Evolutionary conservation across 2,888 invertebrate genomes (phyloP).

Genomic region (Ochropacha duplaris): DNA sequence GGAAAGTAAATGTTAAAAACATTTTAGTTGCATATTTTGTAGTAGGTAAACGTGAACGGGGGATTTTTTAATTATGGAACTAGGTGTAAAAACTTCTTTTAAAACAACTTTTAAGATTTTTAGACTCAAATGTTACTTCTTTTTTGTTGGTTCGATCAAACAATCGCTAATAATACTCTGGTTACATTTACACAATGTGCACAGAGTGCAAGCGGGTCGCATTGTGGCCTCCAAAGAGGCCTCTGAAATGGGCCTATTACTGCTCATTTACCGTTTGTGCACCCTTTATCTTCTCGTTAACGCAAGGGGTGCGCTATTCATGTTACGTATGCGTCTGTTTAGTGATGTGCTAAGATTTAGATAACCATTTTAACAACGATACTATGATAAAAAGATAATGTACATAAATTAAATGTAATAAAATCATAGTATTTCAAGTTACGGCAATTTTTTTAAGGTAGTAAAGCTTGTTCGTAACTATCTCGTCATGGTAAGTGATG

Average conservation of each 20-base stretch:
- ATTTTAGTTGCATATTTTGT: neutral
- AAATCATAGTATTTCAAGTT: too few species aligned
- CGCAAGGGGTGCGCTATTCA: constrained; percentile 24
- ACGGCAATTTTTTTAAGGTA: too few species aligned
- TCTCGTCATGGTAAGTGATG: too few species aligned
- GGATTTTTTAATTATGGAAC: too few species aligned
- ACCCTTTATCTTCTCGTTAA: constrained; percentile 41
- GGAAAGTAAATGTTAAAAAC: too few species aligned
- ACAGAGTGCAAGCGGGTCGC: constrained; percentile 2
- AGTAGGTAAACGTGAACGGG: neutral
- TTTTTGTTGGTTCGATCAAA: neutral
- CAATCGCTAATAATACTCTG: neutral
- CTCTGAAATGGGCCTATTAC: constrained; percentile 20
- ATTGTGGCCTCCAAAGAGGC: constrained; percentile 11
- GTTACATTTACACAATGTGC: neutral
- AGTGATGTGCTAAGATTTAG: constrained; percentile 1
- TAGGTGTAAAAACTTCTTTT: too few species aligned
- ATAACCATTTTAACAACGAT: neutral
- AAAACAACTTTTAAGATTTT: too few species aligned
- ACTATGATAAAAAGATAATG: too few species aligned
- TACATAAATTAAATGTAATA: too few species aligned
- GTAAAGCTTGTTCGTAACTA: too few species aligned
- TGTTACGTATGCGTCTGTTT: constrained; percentile 9
- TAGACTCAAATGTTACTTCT: too few species aligned
- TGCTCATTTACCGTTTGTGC: constrained; percentile 38